Percentiles rank a stretch among this genome's conserved stretches.
phyloP scores from a whole-genome alignment of 2,888 invertebrate genomes.

The Hoplodrina ambigua region DNA sequence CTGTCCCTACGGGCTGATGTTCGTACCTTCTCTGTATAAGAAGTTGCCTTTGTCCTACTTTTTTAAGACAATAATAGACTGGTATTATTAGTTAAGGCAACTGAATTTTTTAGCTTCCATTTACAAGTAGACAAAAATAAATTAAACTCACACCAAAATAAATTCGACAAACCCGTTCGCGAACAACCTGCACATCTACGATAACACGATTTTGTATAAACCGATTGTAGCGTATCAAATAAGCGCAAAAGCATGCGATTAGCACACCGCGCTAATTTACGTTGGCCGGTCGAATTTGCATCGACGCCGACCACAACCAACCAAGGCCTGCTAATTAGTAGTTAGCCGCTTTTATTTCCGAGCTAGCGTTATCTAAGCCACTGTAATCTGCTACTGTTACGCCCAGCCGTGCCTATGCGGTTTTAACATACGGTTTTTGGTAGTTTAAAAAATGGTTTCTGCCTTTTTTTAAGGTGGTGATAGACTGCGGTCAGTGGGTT shows the following conservation, averaged over 20 bases:
- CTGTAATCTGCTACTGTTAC: slow-evolving; percentile 82
- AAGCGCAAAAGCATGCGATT: slow-evolving; percentile 62
- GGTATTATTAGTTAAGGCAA: no score
- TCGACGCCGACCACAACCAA: slow-evolving; percentile 69
- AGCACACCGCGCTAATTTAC: slow-evolving; percentile 70
- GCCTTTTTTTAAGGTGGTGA: slow-evolving; percentile 2
- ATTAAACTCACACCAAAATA: slow-evolving; percentile 21
- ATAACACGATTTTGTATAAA: slow-evolving; percentile 64
- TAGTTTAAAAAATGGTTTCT: slow-evolving; percentile 48
- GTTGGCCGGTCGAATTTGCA: slow-evolving; percentile 80
- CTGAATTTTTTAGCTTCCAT: neutral
- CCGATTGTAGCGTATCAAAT: slow-evolving; percentile 63
- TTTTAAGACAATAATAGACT: no score
- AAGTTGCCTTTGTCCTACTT: no score
- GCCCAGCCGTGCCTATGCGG: slow-evolving; percentile 71
- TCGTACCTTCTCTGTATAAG: no score
- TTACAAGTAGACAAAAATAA: neutral
- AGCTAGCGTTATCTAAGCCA: slow-evolving; percentile 83
- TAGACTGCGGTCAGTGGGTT: neutral
- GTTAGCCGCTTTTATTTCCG: slow-evolving; percentile 88
- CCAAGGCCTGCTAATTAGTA: slow-evolving; percentile 82
- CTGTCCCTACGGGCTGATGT: neutral
- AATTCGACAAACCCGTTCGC: slow-evolving; percentile 28
- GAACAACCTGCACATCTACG: slow-evolving; percentile 57
- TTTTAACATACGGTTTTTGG: slow-evolving; percentile 47